Percentiles rank a stretch among this genome's conserved stretches.
phyloP scores from a whole-genome alignment of 2,888 invertebrate species.

The Heliconius sara region DNA sequence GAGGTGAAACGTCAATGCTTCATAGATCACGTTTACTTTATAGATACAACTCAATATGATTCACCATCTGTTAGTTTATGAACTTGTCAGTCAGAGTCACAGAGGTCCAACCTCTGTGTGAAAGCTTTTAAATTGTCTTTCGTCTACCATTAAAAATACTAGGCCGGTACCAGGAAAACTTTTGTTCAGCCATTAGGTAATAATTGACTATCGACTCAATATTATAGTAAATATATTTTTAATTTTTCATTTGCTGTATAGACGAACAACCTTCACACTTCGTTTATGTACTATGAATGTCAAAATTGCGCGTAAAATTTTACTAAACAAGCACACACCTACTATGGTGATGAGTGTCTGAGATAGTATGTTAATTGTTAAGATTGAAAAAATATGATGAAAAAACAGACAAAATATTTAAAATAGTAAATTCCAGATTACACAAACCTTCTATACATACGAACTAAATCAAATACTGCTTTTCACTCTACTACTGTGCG shows the following conservation, averaged over 20 bases:
- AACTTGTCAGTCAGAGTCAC: neutral
- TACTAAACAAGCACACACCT: neutral
- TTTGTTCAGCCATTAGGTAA: neutral
- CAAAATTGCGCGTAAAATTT: conserved; percentile 3
- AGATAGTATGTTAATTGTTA: neutral
- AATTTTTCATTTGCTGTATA: neutral
- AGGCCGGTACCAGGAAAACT: too few species aligned
- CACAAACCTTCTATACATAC: neutral
- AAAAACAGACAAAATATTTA: neutral
- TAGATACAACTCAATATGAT: conserved; percentile 1
- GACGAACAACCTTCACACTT: conserved; percentile 20
- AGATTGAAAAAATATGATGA: too few species aligned
- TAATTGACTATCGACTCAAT: neutral
- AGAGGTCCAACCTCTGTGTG: neutral
- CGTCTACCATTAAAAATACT: neutral
- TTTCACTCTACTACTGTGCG: too few species aligned
- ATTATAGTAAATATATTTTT: neutral
- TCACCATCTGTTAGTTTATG: conserved; percentile 4
- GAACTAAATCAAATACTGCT: neutral
- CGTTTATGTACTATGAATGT: conserved; percentile 15
- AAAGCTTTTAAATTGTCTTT: neutral
- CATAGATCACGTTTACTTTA: conserved; percentile 14
- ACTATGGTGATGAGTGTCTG: neutral
- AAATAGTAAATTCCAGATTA: neutral
- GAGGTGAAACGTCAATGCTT: neutral